These are phyloP conservation scores for Orussus abietinus DNA, from an alignment of 1,140 invertebrate species.

Conservation along the genomic window DNA sequence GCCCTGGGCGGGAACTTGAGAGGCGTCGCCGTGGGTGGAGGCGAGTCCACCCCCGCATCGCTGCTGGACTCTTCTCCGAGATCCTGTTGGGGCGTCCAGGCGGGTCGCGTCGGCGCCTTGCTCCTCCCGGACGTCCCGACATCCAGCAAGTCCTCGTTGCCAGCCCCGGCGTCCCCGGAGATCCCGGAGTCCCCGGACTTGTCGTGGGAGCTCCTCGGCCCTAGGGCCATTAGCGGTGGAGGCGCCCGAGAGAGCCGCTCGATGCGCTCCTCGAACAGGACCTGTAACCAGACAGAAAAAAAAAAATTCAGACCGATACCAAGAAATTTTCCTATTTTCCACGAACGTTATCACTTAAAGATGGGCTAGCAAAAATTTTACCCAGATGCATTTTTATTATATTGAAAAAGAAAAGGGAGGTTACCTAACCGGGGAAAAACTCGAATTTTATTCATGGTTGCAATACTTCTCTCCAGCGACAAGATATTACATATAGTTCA, in stretches of 20 bases:
- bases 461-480: no score
- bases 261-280: slow-evolving; percentile 56
- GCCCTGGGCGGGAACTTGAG: slow-evolving; percentile 62
- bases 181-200: slow-evolving; percentile 78
- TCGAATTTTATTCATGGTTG: no score
- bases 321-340: no score
- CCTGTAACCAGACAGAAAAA: slow-evolving; percentile 19
- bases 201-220: slow-evolving; percentile 53
- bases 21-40: slow-evolving; percentile 34
- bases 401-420: no score
- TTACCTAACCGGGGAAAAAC: no score
- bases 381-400: no score
- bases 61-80: slow-evolving; percentile 64
- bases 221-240: slow-evolving; percentile 47
- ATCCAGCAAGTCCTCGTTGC: slow-evolving; percentile 41
- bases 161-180: slow-evolving; percentile 65
- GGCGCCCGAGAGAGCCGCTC: slow-evolving; percentile 53
- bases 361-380: no score
- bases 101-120: slow-evolving; percentile 31
- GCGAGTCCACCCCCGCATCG: slow-evolving; percentile 58
- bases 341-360: no score
- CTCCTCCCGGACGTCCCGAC: slow-evolving; percentile 28
- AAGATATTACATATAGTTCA: no score
- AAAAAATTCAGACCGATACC: no score
- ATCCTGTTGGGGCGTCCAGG: slow-evolving; percentile 82